Base-by-base conservation (phyloP, 2,888 invertebrate species). In the Exephanes ischioxanthus region DNA sequence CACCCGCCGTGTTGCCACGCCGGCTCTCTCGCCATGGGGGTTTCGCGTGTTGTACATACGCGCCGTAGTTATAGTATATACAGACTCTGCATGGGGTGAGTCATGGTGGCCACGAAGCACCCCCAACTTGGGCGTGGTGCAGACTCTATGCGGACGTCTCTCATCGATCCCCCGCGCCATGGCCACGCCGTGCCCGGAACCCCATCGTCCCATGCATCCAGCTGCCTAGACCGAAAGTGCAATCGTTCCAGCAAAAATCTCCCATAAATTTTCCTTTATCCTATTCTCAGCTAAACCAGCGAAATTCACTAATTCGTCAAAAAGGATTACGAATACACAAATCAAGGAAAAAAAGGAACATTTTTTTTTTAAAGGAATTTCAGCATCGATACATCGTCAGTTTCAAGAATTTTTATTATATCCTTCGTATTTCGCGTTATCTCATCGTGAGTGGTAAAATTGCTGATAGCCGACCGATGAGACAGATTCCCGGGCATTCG, bases 41-140 rank as follows among this genome's bases (percentile, higher is more conserved):
- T 84, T 80, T 63, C 30, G 45, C 41, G 30, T 67, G 68, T 58
- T 70, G 45, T 79, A 75, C 67, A 70, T 19, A 61, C 73, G 66
- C 66, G 37, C 45, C 51, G 80, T 51, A 68, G 80, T 45, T 75
- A 76, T 68, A 73, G 70, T 70, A 77, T 66, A 83, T 73, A 81
- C 72, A 80, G 73, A 83, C 89, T 87, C 87, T 86, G 86, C 87
- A 91, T 90, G 90, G 91, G 90, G 90, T 92, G 92, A 91, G 89
- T 92, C 91, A 92, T 89, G 90, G 89, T 89, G 87, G 78, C 72
- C 87, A 75, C 79, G 86, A 85, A 87, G 84, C 88, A 88, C 91
- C 91, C 87, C 85, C 88, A 81, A 88, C 87, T 89, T 91, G 92
- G 92, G 92, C 91, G 92, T 92, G 92, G 92, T 92, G 87, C 88